These are phyloP conservation scores for Scaptomyza hsui DNA, from an alignment of 1,140 invertebrate genomes.

Conservation along the genomic window DNA sequence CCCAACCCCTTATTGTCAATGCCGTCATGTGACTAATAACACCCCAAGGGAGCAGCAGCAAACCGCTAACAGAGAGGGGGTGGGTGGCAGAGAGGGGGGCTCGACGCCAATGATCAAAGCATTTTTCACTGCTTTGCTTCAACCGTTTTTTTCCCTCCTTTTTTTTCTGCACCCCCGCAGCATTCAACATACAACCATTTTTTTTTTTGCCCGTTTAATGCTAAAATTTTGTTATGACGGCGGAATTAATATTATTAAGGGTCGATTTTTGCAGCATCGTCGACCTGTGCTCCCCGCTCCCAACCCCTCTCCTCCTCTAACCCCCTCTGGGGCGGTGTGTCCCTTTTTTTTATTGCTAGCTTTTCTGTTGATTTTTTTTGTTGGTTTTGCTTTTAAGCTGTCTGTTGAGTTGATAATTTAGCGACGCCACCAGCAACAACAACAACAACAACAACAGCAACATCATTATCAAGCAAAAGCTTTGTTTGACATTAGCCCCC, in stretches of 20 bases:
- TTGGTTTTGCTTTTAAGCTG: constrained; percentile 19
- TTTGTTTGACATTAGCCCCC: constrained; percentile 60
- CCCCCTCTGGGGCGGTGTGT: constrained; percentile 17
- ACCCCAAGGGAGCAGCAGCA: constrained; percentile 64
- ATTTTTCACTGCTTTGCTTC: constrained; percentile 64
- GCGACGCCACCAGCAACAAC: constrained; percentile 43
- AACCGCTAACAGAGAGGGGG: not conserved
- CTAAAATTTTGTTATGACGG: constrained; percentile 82
- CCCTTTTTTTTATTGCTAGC: constrained; percentile 42
- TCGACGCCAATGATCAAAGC: constrained; percentile 71
- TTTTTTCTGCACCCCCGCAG: not conserved
- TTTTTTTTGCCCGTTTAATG: constrained; percentile 52
- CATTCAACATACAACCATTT: too few relatives aligned
- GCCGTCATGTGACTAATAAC: constrained; percentile 78
- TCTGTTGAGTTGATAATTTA: constrained; percentile 69
- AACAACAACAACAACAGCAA: constrained; percentile 9
- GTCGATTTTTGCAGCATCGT: constrained; percentile 60
- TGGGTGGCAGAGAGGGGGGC: constrained; percentile 11
- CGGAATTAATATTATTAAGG: constrained; percentile 81
- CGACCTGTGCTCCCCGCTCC: constrained; percentile 14
- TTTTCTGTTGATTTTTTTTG: too few relatives aligned
- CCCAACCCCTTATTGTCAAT: not conserved
- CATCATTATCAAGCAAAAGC: constrained; percentile 60
- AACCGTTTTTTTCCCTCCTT: constrained; percentile 3
- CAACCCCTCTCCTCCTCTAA: too few relatives aligned